Evolutionary conservation across 2,888 invertebrate species (phyloP).

Genomic region (Drosophila leonis): DNA sequence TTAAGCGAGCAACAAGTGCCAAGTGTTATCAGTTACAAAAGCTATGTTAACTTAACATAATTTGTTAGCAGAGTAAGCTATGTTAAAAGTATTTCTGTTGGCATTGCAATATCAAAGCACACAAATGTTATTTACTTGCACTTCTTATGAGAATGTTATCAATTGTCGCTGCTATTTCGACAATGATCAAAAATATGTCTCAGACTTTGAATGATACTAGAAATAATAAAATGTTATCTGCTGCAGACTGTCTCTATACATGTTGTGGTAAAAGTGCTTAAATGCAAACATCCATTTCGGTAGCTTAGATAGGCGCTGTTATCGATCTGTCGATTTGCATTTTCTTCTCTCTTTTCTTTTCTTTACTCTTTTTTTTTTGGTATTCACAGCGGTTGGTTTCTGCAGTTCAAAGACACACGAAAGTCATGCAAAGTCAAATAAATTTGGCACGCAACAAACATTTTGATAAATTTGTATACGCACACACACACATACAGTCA

Average conservation of each 20-base stretch:
- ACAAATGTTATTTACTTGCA: too few relatives aligned
- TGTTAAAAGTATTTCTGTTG: background rate
- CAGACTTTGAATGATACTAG: too few relatives aligned
- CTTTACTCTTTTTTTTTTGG: background rate
- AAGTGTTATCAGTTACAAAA: background rate
- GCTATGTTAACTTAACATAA: background rate
- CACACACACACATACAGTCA: background rate
- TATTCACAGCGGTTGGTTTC: background rate
- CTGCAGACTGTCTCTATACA: too few relatives aligned
- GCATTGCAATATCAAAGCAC: background rate
- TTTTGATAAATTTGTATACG: constrained; percentile 61
- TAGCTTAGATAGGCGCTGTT: background rate
- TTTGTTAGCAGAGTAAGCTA: background rate
- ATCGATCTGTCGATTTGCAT: constrained; percentile 13
- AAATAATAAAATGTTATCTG: too few relatives aligned
- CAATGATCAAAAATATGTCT: too few relatives aligned
- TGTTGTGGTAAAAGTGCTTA: background rate
- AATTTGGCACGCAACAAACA: constrained; percentile 58
- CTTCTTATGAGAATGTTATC: too few relatives aligned
- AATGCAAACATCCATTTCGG: constrained; percentile 5
- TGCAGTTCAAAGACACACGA: constrained; percentile 66
- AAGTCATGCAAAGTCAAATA: constrained; percentile 74
- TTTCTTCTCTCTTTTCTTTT: background rate
- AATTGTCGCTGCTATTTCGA: too few relatives aligned
- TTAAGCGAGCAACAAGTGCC: background rate